Conservation (phyloP, 1,140 invertebrate species). For the Drosophila asahinai region DNA sequence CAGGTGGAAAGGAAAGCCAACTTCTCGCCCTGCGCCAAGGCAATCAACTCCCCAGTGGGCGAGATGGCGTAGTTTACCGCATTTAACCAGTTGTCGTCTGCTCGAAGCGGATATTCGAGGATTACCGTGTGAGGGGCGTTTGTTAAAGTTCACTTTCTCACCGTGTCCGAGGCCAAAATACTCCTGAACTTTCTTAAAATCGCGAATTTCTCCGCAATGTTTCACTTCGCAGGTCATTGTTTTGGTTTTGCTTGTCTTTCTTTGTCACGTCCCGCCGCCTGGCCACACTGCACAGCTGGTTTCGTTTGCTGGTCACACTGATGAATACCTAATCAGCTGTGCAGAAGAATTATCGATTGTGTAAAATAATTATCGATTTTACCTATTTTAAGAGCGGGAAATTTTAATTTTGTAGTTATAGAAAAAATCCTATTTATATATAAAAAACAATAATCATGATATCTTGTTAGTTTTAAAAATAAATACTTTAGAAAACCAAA, state of each 20-base stretch:
- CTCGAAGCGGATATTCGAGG: slow-evolving; percentile 3
- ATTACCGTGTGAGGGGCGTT: slow-evolving; percentile 8
- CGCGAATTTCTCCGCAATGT: slow-evolving; percentile 88
- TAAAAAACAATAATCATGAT: too few relatives aligned
- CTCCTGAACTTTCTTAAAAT: slow-evolving; percentile 87
- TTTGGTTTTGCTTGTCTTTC: slow-evolving; percentile 46
- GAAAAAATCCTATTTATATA: too few relatives aligned
- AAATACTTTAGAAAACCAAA: background rate
- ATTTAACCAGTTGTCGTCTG: slow-evolving; percentile 90
- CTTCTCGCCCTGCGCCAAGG: slow-evolving; percentile 88
- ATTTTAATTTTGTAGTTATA: too few relatives aligned
- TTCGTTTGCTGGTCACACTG: background rate
- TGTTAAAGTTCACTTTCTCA: slow-evolving; percentile 40
- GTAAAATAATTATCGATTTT: background rate
- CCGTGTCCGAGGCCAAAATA: slow-evolving; percentile 86
- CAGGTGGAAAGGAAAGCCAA: slow-evolving; percentile 89
- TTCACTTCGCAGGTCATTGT: slow-evolving; percentile 90
- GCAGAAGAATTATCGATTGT: background rate
- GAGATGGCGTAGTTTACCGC: slow-evolving; percentile 90
- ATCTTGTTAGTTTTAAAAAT: too few relatives aligned
- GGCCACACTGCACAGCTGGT: slow-evolving; percentile 2
- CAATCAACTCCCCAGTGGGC: slow-evolving; percentile 90
- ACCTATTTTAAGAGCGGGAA: background rate
- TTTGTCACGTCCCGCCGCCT: background rate
- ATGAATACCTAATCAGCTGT: background rate